Base-by-base conservation (phyloP, 2,888 invertebrate species). In the Dicycla oo region DNA sequence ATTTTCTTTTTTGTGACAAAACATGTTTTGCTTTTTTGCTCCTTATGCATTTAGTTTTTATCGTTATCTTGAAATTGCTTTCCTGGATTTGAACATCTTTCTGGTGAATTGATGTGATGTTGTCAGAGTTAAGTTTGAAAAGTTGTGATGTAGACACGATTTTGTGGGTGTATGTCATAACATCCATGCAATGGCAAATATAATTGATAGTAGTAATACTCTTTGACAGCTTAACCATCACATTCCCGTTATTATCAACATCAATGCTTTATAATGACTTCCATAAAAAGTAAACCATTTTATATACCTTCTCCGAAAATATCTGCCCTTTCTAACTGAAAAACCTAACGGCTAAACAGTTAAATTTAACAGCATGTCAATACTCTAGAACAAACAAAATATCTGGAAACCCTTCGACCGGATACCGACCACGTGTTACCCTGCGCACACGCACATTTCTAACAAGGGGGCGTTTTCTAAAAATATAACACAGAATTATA, bases 391-490 rank as follows among this genome's bases (percentile, higher is more conserved):
- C 73, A 85, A 77, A 84, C 78, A 88, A 80, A 81, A 89, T 91
- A 91, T 88, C 87, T 84, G 87, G 89, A 90, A 92, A 91, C 93
- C 90, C 87, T 85, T 83, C 75, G 81, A 84, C 92, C 92, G 94
- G 94, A 94, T 92, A 91, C 86, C 84, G 77, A 87, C 90, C 93
- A 93, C 92, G 93, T 93, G 93, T 88, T 87, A 83, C 81, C 85
- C 88, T 85, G 89, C 91, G 86, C 87, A 76, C 84, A 88, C 88
- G 88, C 87, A 89, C 83, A 85, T 89, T 87, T 88, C 89, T 83
- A 87, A 90, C 89, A 91, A 94, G 95, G 95, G 95, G 95, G 95
- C 95, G 95, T 94, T 90, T 91, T 94, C 95, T 95, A 95, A 94
- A 95, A 94, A 95, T 95, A 95, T 87, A 87, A 86, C 82, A 87